phyloP scores from a whole-genome alignment of 2,797 vertebrate genomes.

The Periophthalmus magnuspinnatus region DNA sequence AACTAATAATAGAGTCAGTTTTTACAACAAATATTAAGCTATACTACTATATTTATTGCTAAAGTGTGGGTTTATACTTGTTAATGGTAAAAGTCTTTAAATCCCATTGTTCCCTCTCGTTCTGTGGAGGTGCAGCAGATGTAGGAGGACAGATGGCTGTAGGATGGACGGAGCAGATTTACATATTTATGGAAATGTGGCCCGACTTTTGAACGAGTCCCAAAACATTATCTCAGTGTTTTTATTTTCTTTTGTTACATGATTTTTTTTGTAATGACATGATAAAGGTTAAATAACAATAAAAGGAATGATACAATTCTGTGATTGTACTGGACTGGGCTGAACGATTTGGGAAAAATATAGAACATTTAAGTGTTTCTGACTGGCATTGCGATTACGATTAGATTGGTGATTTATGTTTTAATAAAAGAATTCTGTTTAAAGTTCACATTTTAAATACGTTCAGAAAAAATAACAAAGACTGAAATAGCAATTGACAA shows the following conservation, averaged over 20 bases:
- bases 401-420: too few relatives aligned
- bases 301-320: background rate
- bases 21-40: too few relatives aligned
- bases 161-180: background rate
- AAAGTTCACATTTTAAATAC: too few relatives aligned
- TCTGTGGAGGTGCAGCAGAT: background rate
- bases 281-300: background rate
- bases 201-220: background rate
- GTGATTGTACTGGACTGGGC: background rate
- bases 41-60: too few relatives aligned
- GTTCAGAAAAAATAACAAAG: too few relatives aligned
- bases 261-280: background rate
- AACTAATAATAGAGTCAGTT: too few relatives aligned
- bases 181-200: conserved; percentile 7
- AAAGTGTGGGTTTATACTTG: background rate
- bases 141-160: conserved; percentile 3
- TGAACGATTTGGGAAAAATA: too few relatives aligned
- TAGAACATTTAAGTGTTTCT: too few relatives aligned
- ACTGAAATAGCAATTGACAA: too few relatives aligned
- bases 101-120: background rate
- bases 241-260: background rate
- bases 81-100: background rate
- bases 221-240: background rate
- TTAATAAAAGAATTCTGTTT: too few relatives aligned
- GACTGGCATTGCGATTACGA: too few relatives aligned